Conservation (phyloP, 1,140 invertebrate genomes). For the Dreissena rostriformis region DNA sequence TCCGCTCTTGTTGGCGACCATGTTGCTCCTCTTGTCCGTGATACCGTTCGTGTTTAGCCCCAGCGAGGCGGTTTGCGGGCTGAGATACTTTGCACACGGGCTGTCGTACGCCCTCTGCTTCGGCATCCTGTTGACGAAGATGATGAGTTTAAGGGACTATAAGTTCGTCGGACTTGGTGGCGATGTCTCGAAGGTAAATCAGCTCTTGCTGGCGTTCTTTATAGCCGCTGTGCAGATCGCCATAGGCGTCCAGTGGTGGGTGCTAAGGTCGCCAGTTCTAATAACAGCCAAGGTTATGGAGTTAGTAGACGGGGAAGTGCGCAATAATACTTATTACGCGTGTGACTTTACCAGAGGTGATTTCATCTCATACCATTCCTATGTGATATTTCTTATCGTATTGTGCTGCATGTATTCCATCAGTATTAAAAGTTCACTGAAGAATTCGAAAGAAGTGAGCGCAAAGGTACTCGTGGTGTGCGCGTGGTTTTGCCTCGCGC, state of each 20-base stretch:
- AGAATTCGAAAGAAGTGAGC: slow-evolving; percentile 84
- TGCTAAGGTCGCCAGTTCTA: slow-evolving; percentile 57
- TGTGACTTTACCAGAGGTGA: slow-evolving; percentile 71
- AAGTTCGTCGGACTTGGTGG: slow-evolving; percentile 84
- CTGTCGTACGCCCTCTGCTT: slow-evolving; percentile 83
- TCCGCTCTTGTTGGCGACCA: slow-evolving; percentile 80
- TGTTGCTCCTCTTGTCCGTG: slow-evolving; percentile 83
- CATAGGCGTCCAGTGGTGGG: slow-evolving; percentile 69
- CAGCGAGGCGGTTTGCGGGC: slow-evolving; percentile 78
- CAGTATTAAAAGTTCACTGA: slow-evolving; percentile 82
- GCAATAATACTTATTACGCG: slow-evolving; percentile 52
- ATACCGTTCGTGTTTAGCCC: slow-evolving; percentile 84
- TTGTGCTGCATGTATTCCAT: slow-evolving; percentile 82
- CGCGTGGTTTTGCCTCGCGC: slow-evolving; percentile 80
- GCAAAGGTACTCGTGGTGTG: slow-evolving; percentile 84
- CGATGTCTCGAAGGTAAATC: slow-evolving; percentile 85
- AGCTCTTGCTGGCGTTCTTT: slow-evolving; percentile 83
- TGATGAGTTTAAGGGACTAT: slow-evolving; percentile 84
- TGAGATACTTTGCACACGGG: slow-evolving; percentile 83
- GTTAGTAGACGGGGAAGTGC: not conserved
- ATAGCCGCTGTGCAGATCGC: slow-evolving; percentile 81
- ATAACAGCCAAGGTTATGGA: slow-evolving; percentile 9
- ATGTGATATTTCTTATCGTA: slow-evolving; percentile 84
- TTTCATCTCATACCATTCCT: slow-evolving; percentile 80
- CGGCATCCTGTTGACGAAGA: slow-evolving; percentile 84